These are phyloP conservation scores for Prionchulus punctatus DNA, from an alignment of 2,888 invertebrate genomes.

Conservation along the genomic window DNA sequence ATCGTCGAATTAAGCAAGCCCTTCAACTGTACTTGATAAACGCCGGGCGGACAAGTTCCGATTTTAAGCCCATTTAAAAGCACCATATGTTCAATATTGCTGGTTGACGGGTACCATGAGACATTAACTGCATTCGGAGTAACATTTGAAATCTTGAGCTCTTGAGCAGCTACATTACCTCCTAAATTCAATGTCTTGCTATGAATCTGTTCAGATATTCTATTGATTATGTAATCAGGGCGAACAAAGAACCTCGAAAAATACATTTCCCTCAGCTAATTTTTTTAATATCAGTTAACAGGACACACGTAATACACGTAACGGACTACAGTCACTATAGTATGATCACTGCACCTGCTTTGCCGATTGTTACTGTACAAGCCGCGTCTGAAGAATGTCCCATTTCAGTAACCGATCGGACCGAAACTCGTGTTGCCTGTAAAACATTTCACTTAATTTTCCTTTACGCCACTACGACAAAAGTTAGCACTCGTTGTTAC, in stretches of 20 bases:
- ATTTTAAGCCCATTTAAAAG: slow-evolving; percentile 66
- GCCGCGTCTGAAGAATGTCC: slow-evolving; percentile 89
- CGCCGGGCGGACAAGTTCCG: slow-evolving; percentile 29
- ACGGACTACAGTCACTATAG: too few relatives aligned
- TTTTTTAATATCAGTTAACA: too few relatives aligned
- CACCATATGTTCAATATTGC: slow-evolving; percentile 92
- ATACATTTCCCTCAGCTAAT: too few relatives aligned
- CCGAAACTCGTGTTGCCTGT: slow-evolving; percentile 89
- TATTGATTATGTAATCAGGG: too few relatives aligned
- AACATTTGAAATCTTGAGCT: slow-evolving; percentile 76
- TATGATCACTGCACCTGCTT: too few relatives aligned
- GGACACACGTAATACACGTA: too few relatives aligned
- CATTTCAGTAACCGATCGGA: slow-evolving; percentile 79
- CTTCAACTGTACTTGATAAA: slow-evolving; percentile 23
- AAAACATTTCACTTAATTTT: too few relatives aligned
- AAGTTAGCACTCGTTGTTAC: too few relatives aligned
- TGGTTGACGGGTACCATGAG: slow-evolving; percentile 92
- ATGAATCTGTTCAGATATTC: not conserved
- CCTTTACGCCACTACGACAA: too few relatives aligned
- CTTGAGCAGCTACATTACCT: slow-evolving; percentile 79
- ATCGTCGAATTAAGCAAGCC: slow-evolving; percentile 87
- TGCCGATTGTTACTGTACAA: slow-evolving; percentile 93
- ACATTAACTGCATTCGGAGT: slow-evolving; percentile 80
- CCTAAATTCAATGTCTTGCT: slow-evolving; percentile 40
- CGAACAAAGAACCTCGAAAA: too few relatives aligned